Conservation (phyloP, 2,113 vertebrate genomes). For the Fregata magnificens region DNA sequence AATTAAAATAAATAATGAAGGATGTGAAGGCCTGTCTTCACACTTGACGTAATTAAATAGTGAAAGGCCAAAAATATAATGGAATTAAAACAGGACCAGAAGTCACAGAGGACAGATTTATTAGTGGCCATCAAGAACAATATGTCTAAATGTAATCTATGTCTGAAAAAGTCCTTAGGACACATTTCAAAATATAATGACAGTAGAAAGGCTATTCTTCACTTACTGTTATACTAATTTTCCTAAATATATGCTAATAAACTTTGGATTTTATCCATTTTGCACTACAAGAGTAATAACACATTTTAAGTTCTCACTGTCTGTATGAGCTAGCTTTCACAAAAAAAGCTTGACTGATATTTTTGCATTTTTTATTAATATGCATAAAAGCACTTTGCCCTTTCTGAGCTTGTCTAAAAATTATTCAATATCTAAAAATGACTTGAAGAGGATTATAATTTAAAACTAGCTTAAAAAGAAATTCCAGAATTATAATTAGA, state of each 20-base stretch:
- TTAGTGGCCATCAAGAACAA: background rate
- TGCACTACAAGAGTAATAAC: background rate
- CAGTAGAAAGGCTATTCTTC: background rate
- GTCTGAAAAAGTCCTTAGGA: background rate
- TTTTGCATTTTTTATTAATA: background rate
- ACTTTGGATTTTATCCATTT: background rate
- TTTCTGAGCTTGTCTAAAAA: background rate
- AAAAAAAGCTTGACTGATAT: background rate
- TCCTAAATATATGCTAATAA: background rate
- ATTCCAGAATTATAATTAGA: background rate
- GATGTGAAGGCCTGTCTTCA: background rate
- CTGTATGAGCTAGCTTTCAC: background rate
- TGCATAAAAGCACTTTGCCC: background rate
- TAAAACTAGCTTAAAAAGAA: background rate
- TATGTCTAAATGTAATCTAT: background rate
- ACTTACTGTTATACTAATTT: background rate
- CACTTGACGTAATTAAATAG: background rate
- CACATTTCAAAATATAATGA: background rate
- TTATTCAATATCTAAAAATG: background rate
- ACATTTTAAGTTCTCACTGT: background rate
- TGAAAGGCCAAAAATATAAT: background rate
- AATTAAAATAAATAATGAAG: background rate
- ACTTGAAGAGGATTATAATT: background rate
- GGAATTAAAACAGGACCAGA: background rate
- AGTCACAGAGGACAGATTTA: background rate